These are phyloP conservation scores for Malachius bipustulatus DNA, from an alignment of 2,888 invertebrate genomes.

Conservation along the genomic window DNA sequence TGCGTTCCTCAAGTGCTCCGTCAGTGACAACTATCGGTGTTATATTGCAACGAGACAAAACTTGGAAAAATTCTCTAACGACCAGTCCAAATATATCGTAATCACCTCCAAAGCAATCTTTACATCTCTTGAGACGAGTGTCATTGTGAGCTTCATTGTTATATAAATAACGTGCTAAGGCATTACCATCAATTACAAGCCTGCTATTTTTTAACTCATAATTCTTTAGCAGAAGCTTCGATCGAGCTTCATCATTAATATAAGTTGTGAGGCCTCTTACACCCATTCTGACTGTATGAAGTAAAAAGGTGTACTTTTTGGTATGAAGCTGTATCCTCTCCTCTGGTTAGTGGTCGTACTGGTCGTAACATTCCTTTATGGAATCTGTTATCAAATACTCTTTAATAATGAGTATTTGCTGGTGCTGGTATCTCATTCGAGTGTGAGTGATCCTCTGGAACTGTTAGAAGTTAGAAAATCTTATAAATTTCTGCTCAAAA, in stretches of 20 bases:
- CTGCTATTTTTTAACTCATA: conserved; percentile 53
- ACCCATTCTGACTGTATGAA: too few relatives aligned
- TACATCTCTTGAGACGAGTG: conserved; percentile 45
- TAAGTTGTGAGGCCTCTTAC: conserved; percentile 76
- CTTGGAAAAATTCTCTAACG: conserved; percentile 55
- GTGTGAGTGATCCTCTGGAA: too few relatives aligned
- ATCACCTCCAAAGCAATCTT: conserved; percentile 74
- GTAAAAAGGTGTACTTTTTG: too few relatives aligned
- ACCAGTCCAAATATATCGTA: conserved; percentile 63
- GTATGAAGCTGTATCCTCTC: too few relatives aligned
- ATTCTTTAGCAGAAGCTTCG: conserved; percentile 50
- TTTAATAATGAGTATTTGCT: too few relatives aligned
- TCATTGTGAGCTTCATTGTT: too few relatives aligned
- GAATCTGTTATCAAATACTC: too few relatives aligned
- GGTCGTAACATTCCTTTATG: too few relatives aligned
- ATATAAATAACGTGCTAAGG: conserved; percentile 60
- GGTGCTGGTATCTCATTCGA: too few relatives aligned
- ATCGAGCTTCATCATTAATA: conserved; percentile 52
- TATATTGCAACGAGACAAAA: conserved; percentile 57
- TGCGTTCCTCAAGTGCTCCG: conserved; percentile 46
- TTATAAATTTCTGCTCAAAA: too few relatives aligned
- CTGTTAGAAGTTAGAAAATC: too few relatives aligned
- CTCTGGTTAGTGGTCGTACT: too few relatives aligned
- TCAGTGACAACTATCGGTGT: conserved; percentile 66
- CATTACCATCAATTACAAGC: conserved; percentile 72